phyloP scores from a whole-genome alignment of 1,140 invertebrate species.

The Drosophila lini region DNA sequence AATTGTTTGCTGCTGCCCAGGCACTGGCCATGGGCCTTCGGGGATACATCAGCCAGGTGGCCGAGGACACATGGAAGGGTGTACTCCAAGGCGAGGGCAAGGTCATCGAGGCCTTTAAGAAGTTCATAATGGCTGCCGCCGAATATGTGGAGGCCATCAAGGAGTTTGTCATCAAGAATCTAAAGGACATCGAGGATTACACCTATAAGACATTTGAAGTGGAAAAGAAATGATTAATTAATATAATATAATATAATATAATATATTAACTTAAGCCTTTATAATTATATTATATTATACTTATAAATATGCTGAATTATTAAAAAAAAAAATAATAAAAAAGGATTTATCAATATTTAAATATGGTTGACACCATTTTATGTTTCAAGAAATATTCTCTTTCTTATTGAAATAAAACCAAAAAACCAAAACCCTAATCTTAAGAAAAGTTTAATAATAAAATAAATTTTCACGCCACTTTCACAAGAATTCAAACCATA shows the following conservation, averaged over 20 bases:
- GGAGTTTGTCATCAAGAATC: constrained; percentile 61
- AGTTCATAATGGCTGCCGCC: constrained; percentile 40
- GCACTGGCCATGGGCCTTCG: constrained; percentile 46
- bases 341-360: too few relatives aligned
- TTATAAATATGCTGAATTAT: too few relatives aligned
- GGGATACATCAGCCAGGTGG: constrained; percentile 47
- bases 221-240: neutral
- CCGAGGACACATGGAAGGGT: constrained; percentile 44
- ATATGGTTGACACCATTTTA: too few relatives aligned
- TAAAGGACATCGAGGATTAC: constrained; percentile 49
- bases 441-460: constrained; percentile 17
- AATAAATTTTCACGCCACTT: constrained; percentile 52
- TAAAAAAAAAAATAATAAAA: too few relatives aligned
- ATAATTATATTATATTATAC: too few relatives aligned
- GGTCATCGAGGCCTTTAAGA: constrained; percentile 61
- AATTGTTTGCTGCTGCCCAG: constrained; percentile 55
- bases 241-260: too few relatives aligned
- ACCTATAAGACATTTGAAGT: constrained; percentile 57
- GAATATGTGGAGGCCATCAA: constrained; percentile 63
- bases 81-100: constrained; percentile 55
- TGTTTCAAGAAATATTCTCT: neutral
- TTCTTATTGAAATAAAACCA: neutral
- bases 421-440: constrained; percentile 9
- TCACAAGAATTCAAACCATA: constrained; percentile 54
- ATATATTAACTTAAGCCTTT: too few relatives aligned